These are phyloP conservation scores for Odontothrips loti DNA, from an alignment of 2,888 invertebrate genomes.

Conservation along the genomic window DNA sequence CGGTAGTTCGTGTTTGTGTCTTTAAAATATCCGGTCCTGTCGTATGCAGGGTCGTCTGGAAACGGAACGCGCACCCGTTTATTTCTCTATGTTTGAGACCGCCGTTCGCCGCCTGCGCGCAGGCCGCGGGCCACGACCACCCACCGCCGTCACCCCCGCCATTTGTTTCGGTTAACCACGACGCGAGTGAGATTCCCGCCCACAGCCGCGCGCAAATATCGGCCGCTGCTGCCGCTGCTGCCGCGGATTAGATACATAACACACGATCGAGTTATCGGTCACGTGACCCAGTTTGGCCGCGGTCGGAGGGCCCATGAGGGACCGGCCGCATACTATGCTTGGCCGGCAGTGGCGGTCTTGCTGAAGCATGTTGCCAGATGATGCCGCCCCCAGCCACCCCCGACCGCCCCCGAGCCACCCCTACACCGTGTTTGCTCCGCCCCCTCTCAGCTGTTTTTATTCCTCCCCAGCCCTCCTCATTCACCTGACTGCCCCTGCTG, in stretches of 20 bases:
- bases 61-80: no score
- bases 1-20: no score
- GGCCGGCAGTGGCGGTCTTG: no score
- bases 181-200: not conserved
- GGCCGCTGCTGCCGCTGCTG: not conserved
- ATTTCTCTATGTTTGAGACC: no score
- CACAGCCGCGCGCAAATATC: not conserved
- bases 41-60: no score
- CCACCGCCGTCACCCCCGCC: not conserved
- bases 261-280: slow-evolving; percentile 8
- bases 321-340: no score
- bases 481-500: not conserved
- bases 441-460: no score
- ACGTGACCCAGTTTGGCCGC: not conserved
- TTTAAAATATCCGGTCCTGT: no score
- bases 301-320: no score
- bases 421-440: not conserved
- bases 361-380: no score
- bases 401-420: not conserved
- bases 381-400: not conserved
- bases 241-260: slow-evolving; percentile 9
- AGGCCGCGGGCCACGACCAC: not conserved
- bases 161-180: slow-evolving; percentile 10
- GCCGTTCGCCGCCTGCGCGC: not conserved
- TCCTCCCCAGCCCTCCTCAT: no score